Evolutionary conservation across 2,888 invertebrate species (phyloP).

Genomic region (Caenorhabditis virilis): DNA sequence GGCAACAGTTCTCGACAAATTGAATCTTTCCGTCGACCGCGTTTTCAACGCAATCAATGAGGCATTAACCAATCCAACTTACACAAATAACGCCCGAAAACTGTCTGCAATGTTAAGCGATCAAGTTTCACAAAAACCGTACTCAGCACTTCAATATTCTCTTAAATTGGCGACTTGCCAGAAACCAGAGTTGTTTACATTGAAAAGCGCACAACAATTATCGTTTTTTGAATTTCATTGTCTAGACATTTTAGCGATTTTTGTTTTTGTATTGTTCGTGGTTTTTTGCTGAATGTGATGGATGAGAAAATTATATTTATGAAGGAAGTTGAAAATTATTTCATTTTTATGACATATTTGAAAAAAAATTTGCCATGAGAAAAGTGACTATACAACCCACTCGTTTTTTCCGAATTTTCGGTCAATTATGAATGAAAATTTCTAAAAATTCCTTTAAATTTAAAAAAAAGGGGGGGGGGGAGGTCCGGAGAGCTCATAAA

Average conservation of each 20-base stretch:
- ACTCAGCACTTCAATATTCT: constrained; percentile 48
- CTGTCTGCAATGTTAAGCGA: constrained; percentile 62
- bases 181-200: constrained; percentile 50
- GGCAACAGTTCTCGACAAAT: constrained; percentile 58
- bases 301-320: no score
- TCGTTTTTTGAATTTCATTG: constrained; percentile 17
- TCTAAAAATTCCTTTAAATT: no score
- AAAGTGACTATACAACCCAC: no score
- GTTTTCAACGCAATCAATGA: constrained; percentile 51
- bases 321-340: no score
- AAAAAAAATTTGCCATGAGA: no score
- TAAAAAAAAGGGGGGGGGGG: no score
- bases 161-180: constrained; percentile 55
- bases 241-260: neutral
- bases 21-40: constrained; percentile 52
- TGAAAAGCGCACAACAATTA: constrained; percentile 36
- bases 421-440: no score
- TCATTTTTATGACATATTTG: no score
- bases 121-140: constrained; percentile 43
- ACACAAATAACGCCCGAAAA: constrained; percentile 45
- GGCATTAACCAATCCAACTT: constrained; percentile 13
- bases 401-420: no score
- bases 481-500: no score
- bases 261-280: neutral
- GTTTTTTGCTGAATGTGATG: no score